A percentile compares a stretch with the other conserved stretches of the same genome.
Conservation (phyloP, 2,888 invertebrate species). For the Eristalis intricaria region DNA sequence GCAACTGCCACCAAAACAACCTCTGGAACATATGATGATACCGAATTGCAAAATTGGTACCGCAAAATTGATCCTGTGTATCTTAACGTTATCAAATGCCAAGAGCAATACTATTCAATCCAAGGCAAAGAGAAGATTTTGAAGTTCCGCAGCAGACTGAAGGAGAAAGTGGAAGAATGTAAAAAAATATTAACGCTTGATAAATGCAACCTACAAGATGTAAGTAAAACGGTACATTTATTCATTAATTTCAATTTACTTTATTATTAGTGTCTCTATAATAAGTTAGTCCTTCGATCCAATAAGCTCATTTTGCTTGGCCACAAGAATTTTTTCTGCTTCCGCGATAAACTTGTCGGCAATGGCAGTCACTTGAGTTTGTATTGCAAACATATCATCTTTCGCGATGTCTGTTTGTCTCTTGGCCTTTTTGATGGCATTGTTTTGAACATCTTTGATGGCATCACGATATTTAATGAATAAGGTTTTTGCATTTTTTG, state of each 20-base stretch:
- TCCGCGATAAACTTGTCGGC: constrained; percentile 86
- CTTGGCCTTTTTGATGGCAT: constrained; percentile 87
- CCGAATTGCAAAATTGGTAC: constrained; percentile 78
- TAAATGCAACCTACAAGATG: constrained; percentile 74
- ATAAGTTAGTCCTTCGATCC: constrained; percentile 80
- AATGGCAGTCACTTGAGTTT: constrained; percentile 87
- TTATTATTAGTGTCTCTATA: background rate
- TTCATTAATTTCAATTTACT: background rate
- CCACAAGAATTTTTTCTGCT: constrained; percentile 85
- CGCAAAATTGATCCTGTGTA: constrained; percentile 78
- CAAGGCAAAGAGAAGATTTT: constrained; percentile 78
- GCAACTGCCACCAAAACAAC: constrained; percentile 63
- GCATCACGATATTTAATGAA: constrained; percentile 90
- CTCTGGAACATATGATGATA: constrained; percentile 73
- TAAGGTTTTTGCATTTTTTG: constrained; percentile 92
- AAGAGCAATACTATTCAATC: constrained; percentile 77
- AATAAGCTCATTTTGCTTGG: constrained; percentile 90
- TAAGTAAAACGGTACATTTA: constrained; percentile 68
- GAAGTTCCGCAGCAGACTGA: constrained; percentile 76
- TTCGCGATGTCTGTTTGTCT: constrained; percentile 87
- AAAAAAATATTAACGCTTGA: constrained; percentile 76
- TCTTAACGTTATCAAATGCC: constrained; percentile 75
- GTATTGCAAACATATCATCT: constrained; percentile 86
- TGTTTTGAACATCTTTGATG: constrained; percentile 89
- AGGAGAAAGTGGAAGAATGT: constrained; percentile 76